These are phyloP conservation scores for Daptonema setosum DNA, from an alignment of 2,888 invertebrate species.

Conservation along the genomic window DNA sequence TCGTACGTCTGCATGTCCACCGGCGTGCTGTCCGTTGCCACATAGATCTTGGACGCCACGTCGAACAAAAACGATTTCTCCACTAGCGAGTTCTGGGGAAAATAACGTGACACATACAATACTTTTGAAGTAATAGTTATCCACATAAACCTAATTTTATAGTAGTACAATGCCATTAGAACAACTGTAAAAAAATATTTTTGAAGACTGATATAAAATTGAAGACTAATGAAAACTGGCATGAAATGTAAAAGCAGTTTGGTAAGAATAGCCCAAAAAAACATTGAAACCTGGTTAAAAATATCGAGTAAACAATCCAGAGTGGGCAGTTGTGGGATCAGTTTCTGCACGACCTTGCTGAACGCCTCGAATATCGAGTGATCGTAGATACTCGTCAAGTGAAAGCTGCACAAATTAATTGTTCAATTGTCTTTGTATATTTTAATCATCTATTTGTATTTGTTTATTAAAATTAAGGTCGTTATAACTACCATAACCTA, in stretches of 20 bases:
- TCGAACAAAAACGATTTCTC: conserved; percentile 98
- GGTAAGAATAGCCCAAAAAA: too few relatives aligned
- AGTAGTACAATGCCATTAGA: too few relatives aligned
- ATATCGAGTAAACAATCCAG: conserved; percentile 90
- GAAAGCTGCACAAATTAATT: conserved; percentile 38
- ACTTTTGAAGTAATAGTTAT: not conserved
- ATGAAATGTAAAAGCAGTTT: too few relatives aligned
- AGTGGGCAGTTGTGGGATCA: conserved; percentile 86
- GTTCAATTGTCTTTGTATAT: not conserved
- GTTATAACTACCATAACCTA: not conserved
- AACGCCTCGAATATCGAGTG: conserved; percentile 99
- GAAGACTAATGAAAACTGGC: conserved; percentile 1
- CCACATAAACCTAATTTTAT: too few relatives aligned
- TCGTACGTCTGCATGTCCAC: conserved; percentile 99
- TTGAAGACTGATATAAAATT: conserved; percentile 1
- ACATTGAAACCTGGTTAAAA: conserved; percentile 82
- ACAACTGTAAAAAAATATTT: conserved; percentile 5
- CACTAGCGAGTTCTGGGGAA: conserved; percentile 74
- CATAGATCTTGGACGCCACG: conserved; percentile 80
- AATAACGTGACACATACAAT: conserved; percentile 14
- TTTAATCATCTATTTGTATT: not conserved
- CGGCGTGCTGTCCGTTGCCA: conserved; percentile 96
- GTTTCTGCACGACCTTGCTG: conserved; percentile 95
- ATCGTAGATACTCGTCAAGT: conserved; percentile 94
- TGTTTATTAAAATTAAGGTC: not conserved